Percentiles rank a stretch among this genome's conserved stretches.
phyloP scores from a whole-genome alignment of 1,140 invertebrate species.

The Habropoda laboriosa region DNA sequence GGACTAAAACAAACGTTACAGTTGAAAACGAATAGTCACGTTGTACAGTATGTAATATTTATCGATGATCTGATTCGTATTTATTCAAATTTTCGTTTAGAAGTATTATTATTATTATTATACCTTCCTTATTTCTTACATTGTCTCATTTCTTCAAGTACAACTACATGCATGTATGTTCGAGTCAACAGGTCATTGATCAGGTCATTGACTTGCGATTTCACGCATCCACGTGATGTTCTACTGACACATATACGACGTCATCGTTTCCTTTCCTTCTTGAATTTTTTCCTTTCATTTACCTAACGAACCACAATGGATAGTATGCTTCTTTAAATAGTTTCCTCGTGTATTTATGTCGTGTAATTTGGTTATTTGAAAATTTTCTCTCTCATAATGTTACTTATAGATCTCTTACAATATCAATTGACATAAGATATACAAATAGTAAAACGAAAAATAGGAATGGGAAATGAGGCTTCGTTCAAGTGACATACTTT shows the following conservation, averaged over 20 bases:
- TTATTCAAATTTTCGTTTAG: background rate
- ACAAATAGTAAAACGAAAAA: too few relatives aligned
- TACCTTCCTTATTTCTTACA: conserved; percentile 5
- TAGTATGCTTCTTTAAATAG: conserved; percentile 17
- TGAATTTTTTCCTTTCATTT: conserved; percentile 51
- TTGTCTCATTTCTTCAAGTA: conserved; percentile 24
- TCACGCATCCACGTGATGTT: conserved; percentile 74
- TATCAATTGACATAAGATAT: background rate
- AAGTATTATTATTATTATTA: background rate
- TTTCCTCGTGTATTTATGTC: background rate
- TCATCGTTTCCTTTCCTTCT: conserved; percentile 61
- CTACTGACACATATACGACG: conserved; percentile 77
- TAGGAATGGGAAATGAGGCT: background rate
- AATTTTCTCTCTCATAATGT: background rate
- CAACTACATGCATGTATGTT: conserved; percentile 31
- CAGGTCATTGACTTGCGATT: conserved; percentile 79
- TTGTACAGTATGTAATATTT: background rate
- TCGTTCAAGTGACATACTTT: too few relatives aligned
- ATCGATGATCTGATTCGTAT: too few relatives aligned
- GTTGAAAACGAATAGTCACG: too few relatives aligned
- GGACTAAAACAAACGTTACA: background rate
- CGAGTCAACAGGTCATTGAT: conserved; percentile 60
- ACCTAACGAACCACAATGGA: conserved; percentile 12
- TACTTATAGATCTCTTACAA: background rate
- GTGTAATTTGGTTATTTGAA: background rate